Base-by-base conservation (phyloP, 2,797 vertebrate species). In the Chelmon rostratus region DNA sequence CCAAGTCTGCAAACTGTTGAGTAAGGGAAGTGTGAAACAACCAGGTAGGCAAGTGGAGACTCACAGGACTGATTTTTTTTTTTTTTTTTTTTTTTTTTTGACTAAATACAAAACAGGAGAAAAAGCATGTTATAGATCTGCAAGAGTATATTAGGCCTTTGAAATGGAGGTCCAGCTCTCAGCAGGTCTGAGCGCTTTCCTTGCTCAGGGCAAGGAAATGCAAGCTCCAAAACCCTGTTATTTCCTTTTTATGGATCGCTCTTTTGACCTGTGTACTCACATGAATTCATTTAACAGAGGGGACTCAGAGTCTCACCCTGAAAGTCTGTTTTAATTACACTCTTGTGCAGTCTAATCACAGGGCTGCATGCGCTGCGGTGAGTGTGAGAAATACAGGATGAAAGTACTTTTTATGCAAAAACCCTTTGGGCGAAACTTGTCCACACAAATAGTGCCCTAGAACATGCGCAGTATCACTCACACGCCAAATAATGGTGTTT, bases 281-380 rank as follows among this genome's bases (percentile, higher is more conserved):
- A 79, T 72, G 53, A 61, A 87, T 83, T 71, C 67, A 84, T 85
- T 86, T 46, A 86, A 52, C 53, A 66, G 62, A n/a, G 35, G 47
- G 9, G 44, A 62, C 61, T 73, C 33, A n/a, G 38, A 72, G 23
- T 56, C 54, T 79, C 58, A 57, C 52, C 68, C 67, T 68, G 64
- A 59, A 66, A 74, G 74, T 66, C 57, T 47, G 12, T 61, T 78
- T 74, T 82, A 82, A 81, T 87, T 79, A 46, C 46, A 23, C 40
- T 72, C 73, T 79, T 8, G 73, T 72, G 46, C n/a, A 33, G 66
- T 62, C 25, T 44, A 70, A 73, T 78, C 68, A 73, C 59, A 78
- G 37, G 23, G 44, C 50, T 65, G 46, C 13, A 33, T 18, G 12
- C 15, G 12, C 10, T 23, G 19, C 8, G 19, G 6, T 40, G 31